Base-by-base conservation (phyloP, 2,113 vertebrate genomes). In the Oncorhynchus gorbuscha region DNA sequence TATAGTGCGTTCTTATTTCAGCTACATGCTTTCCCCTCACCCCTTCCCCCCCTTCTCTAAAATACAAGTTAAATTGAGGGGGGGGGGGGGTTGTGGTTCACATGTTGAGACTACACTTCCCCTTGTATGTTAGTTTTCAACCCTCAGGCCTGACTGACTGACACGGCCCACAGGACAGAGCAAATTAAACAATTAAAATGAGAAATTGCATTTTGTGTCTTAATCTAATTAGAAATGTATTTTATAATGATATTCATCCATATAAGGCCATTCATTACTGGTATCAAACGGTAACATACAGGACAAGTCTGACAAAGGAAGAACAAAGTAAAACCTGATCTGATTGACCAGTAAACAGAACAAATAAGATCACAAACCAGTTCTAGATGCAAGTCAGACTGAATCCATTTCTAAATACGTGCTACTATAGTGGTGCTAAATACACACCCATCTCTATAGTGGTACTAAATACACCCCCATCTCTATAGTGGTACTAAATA, bases 1-100 rank as follows among this genome's bases (percentile, higher is more conserved):
- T 83, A 81, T 84, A 79, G 80, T 78, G 77, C 75, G 77, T 79
- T 84, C 62, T 14, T 79, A 59, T 81, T 73, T 39, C 32, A 1
- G 76, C 75, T 79, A 67, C 69, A 26, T 76, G 76, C 76, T 76
- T 49, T 70, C 69, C 20, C 30, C 74, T 55, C 49, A n/a, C n/a
- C 79, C 59, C 1, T 22, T n/a, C n/a, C n/a, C 72, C 55, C n/a
- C 79, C 55, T 69, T 22, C n/a, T 73, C 55, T 80, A 9, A 49
- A 80, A 90, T 86, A 88, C 66, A 72, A 30, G 74, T 85, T 91
- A 85, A 87, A 89, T 80, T 87, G 79, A 82, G 68, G 7, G 3
- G 67, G 30, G 79, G 81, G 68, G 7, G 3, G 67, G 30, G 2
- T 30, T 67, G 65, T 16, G 16, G 65, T 30, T 32, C 14, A 16